Conservation (phyloP, 2,797 vertebrate species). For the Falco concolor region DNA sequence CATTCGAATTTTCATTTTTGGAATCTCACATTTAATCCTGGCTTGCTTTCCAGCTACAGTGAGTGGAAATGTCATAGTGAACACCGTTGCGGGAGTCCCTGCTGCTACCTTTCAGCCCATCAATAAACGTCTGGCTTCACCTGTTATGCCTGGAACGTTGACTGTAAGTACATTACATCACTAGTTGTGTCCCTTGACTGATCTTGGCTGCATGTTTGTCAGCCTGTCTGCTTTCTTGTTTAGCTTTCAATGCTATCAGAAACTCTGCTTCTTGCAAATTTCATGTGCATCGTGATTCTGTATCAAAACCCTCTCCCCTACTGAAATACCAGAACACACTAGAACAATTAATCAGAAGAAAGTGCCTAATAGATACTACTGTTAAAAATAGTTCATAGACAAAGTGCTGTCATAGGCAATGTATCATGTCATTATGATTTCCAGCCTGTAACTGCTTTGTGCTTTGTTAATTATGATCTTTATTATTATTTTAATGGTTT, state of each 20-base stretch:
- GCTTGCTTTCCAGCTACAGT: conserved; percentile 80
- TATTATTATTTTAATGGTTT: not conserved
- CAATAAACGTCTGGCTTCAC: conserved; percentile 87
- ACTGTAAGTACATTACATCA: conserved; percentile 76
- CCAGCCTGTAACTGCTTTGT: not conserved
- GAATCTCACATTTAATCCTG: not conserved
- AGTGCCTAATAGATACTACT: not conserved
- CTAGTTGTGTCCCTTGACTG: not conserved
- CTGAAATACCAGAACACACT: not conserved
- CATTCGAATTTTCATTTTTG: not conserved
- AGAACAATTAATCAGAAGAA: not conserved
- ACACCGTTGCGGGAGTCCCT: conserved; percentile 85
- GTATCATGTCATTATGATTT: not conserved
- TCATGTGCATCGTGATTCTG: not conserved
- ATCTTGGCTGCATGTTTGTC: not conserved
- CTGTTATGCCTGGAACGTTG: conserved; percentile 83
- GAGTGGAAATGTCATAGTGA: conserved; percentile 88
- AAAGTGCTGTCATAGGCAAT: not conserved
- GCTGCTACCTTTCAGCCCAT: conserved; percentile 86
- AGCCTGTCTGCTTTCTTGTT: not conserved
- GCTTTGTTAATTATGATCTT: not conserved
- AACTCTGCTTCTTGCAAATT: not conserved
- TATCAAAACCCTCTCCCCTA: not conserved
- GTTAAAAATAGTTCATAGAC: not conserved
- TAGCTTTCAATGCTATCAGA: not conserved